Evolutionary conservation across 2,888 invertebrate genomes (phyloP), one percentile per base, ranked within the genome.

Genomic region (Ennomos quercinarius): DNA sequence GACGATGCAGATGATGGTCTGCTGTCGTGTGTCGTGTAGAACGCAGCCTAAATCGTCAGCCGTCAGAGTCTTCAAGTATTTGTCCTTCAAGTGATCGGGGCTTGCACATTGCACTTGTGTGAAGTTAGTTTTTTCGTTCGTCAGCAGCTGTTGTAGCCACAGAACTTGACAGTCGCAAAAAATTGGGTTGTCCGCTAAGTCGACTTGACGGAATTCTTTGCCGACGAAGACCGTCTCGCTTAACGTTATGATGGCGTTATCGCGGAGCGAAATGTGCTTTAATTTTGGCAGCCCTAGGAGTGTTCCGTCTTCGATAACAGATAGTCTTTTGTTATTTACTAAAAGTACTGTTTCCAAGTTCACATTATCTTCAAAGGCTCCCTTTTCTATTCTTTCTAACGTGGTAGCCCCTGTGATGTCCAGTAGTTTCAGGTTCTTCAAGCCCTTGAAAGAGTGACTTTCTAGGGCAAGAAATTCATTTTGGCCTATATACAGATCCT

Each of bases 21-120:
- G 97, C 69, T 96, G 96, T 47, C 95, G 93, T 0, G 96, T 95
- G 81, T 97, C 96, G 62, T 95, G 95, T 57, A 96, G 95, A 1
- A 96, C 95, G 80, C 98, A 98, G 13, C 97, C 97, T 45, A 98
- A 87, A 67, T 97, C 95, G 69, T 97, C 96, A 0, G 96, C 95
- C 8, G 95, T 94, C 65, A 97, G 91, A 39, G 94, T 93, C 60
- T 93, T 93, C 50, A 97, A 86, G 8, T 95, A 93, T 68, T 95
- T 94, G 52, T 96, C 96, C 63, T 95, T 95, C 38, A 97, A 87
- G 57, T 95, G 95, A 9, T 95, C 93, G 0, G 97, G 97, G 49
- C 94, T 94, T 1, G 95, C 94, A 78, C 97, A 98, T 43, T 96
- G 94, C 12, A 97, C 94, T 80, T 94, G 93, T 10, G 94, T 95